These are phyloP conservation scores for Orthosia gothica DNA, from an alignment of 2,888 invertebrate species.

Conservation along the genomic window DNA sequence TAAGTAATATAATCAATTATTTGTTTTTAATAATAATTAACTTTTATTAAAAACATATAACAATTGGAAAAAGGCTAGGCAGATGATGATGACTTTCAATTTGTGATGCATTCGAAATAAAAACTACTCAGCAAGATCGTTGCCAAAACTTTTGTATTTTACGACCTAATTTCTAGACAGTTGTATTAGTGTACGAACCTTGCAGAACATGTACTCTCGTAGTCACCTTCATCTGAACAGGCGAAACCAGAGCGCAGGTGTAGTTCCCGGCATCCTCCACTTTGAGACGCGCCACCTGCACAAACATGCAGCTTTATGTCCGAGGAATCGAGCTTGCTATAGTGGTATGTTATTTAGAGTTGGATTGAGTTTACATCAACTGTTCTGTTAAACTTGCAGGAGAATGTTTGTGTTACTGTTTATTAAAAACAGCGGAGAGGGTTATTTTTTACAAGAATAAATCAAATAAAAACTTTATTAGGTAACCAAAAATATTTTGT, in stretches of 20 bases:
- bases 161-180: neutral
- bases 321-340: constrained; percentile 3
- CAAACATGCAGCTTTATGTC: constrained; percentile 40
- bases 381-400: too few species aligned
- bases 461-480: too few species aligned
- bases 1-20: neutral
- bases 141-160: neutral
- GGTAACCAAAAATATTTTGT: too few species aligned
- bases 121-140: neutral
- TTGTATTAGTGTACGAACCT: constrained; percentile 84
- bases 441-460: too few species aligned
- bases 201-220: constrained; percentile 93
- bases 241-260: constrained; percentile 93
- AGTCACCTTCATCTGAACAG: constrained; percentile 89
- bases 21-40: too few species aligned
- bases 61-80: too few species aligned
- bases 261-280: constrained; percentile 93
- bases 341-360: neutral
- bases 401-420: too few species aligned
- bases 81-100: too few species aligned
- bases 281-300: constrained; percentile 92
- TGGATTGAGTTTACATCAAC: too few species aligned
- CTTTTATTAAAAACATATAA: too few species aligned
- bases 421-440: too few species aligned
- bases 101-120: neutral